Percentiles rank a stretch among this genome's conserved stretches.
phyloP scores from a whole-genome alignment of 2,797 vertebrate genomes.

The Dallia pectoralis region DNA sequence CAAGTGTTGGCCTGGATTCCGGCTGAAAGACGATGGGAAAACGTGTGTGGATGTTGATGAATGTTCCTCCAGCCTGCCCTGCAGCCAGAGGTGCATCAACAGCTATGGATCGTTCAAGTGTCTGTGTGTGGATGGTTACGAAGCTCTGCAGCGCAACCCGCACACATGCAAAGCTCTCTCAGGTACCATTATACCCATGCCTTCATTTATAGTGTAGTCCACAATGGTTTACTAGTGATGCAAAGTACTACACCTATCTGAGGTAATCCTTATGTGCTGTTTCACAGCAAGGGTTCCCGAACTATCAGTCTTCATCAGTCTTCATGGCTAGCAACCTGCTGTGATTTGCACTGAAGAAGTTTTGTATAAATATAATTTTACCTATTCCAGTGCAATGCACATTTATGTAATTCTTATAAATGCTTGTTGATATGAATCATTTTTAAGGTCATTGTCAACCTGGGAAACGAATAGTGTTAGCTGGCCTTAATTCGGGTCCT shows the following conservation, averaged over 20 bases:
- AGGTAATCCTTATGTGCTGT: neutral
- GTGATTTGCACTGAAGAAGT: too few relatives aligned
- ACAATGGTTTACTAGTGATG: neutral
- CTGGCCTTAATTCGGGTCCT: too few relatives aligned
- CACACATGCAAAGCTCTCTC: conserved; percentile 93
- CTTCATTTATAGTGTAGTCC: neutral
- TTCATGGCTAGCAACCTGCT: too few relatives aligned
- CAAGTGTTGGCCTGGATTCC: conserved; percentile 98
- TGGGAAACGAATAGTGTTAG: too few relatives aligned
- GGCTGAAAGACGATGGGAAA: conserved; percentile 93
- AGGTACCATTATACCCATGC: conserved; percentile 65
- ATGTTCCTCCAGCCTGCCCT: conserved; percentile 89
- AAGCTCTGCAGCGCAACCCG: conserved; percentile 82
- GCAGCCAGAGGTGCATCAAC: conserved; percentile 97
- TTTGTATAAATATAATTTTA: too few relatives aligned
- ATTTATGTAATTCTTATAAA: neutral
- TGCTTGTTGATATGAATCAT: neutral
- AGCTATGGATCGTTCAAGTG: conserved; percentile 95
- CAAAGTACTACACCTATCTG: neutral
- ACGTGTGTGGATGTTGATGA: conserved; percentile 94
- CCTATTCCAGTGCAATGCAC: neutral
- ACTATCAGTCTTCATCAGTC: too few relatives aligned
- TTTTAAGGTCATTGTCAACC: too few relatives aligned
- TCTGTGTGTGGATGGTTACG: conserved; percentile 90
- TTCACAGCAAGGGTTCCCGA: neutral